phyloP scores from a whole-genome alignment of 2,113 vertebrate species.

The Ictidomys tridecemlineatus region DNA sequence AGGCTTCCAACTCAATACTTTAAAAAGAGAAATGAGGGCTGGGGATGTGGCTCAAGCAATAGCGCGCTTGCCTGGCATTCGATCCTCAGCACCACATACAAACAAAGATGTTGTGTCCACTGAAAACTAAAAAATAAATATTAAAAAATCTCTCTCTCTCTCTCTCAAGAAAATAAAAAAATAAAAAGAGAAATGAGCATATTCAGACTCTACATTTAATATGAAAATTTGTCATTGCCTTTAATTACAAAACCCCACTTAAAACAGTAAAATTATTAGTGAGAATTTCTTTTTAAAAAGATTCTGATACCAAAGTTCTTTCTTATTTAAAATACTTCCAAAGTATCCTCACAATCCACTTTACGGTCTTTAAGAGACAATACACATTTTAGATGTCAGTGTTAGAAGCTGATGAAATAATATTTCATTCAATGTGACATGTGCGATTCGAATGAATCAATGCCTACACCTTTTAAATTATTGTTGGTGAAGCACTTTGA shows the following conservation, averaged over 20 bases:
- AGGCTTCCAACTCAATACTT: not conserved
- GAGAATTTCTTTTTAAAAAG: not conserved
- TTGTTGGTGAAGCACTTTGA: conserved; percentile 56
- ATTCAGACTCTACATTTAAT: not conserved
- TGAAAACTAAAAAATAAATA: too few relatives aligned
- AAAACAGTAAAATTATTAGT: not conserved
- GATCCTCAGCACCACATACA: too few relatives aligned
- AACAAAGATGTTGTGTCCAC: too few relatives aligned
- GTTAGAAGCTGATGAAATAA: not conserved
- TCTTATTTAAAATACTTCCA: not conserved
- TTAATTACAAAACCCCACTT: not conserved
- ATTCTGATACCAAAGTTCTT: not conserved
- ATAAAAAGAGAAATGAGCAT: conserved; percentile 11
- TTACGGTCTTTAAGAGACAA: not conserved
- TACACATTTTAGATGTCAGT: conserved; percentile 5
- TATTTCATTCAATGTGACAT: conserved; percentile 47
- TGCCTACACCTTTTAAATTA: conserved; percentile 61
- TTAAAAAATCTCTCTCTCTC: too few relatives aligned
- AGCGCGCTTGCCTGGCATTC: too few relatives aligned
- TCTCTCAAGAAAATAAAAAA: not conserved
- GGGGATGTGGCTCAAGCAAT: too few relatives aligned
- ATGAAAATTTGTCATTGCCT: not conserved
- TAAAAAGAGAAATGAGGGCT: conserved; percentile 4
- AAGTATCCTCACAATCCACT: not conserved
- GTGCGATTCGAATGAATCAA: conserved; percentile 55